Conservation (phyloP, 2,113 vertebrate genomes). For the Peromyscus leucopus region DNA sequence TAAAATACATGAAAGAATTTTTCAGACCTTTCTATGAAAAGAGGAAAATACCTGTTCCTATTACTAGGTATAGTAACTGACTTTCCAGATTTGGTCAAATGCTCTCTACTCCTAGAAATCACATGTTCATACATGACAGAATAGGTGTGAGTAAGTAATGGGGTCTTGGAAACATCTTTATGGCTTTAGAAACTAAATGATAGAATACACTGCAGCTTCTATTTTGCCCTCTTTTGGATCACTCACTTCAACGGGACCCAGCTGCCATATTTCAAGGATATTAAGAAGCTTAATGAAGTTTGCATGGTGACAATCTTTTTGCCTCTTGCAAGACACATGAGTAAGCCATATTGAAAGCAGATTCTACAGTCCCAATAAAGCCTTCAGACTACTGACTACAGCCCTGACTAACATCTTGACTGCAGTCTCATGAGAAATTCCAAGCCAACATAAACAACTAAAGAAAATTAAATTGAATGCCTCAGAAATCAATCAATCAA, state of each 20-base stretch:
- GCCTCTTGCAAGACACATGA: neutral
- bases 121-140: neutral
- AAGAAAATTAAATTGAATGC: neutral
- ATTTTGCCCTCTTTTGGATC: neutral
- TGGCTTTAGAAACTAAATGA: neutral
- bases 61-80: neutral
- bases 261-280: neutral
- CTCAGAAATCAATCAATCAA: neutral
- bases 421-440: neutral
- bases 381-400: neutral
- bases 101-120: neutral
- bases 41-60: neutral
- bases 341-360: neutral
- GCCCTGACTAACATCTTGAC: neutral
- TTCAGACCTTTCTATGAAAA: neutral
- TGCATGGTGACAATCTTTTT: neutral
- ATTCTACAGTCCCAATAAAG: neutral
- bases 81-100: neutral
- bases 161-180: neutral
- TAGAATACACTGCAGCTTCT: neutral
- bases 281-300: neutral
- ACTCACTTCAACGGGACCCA: neutral
- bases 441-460: neutral
- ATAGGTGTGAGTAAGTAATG: neutral
- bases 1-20: neutral